Evolutionary conservation across 2,797 vertebrate species (phyloP), one percentile per base, ranked within the genome.

Genomic region (Phoeniculus purpureus): DNA sequence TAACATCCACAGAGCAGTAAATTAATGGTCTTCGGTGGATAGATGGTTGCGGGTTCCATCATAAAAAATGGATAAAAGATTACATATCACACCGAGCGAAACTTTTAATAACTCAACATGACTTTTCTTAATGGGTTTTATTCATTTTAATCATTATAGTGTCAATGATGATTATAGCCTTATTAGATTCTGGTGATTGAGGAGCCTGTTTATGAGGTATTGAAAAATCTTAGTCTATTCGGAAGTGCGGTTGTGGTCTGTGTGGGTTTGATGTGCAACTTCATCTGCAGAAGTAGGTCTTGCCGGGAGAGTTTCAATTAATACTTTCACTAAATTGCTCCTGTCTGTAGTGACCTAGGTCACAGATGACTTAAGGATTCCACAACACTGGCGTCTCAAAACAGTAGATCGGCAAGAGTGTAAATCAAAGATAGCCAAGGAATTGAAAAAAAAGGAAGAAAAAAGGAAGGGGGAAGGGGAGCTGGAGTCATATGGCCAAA

Each of bases 111-210:
- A 97, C 97, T 97, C 96, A 98, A 98, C 97, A 98, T 98, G 99
- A 99, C 98, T 99, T 98, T 98, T 98, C 98, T 98, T 98, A 98
- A 99, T 99, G 98, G 98, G 97, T 99, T 99, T 99, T 99, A 99
- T 99, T 99, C 98, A 98, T 98, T 98, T 99, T 99, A 98, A 99
- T 99, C 99, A 99, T 99, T 98, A 98, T 98, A 98, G 98, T 99
- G 98, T 99, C 99, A 98, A 99, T 99, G 98, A 98, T 98, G 98
- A 99, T 99, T 99, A 99, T 98, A 98, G 97, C 97, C 98, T 98
- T 98, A 99, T 98, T 98, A 98, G 98, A 98, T 98, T 97, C 97
- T 96, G 94, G 96, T 99, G 98, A 99, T 99, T 98, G 98, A 99
- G 97, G 97, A 98, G 97, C 95, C 95, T 96, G 96, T 98, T 97